A percentile compares a stretch with the other conserved stretches of the same genome.
Evolutionary conservation across 2,888 invertebrate genomes (phyloP).

Genomic region (Cacoxenus indagator): DNA sequence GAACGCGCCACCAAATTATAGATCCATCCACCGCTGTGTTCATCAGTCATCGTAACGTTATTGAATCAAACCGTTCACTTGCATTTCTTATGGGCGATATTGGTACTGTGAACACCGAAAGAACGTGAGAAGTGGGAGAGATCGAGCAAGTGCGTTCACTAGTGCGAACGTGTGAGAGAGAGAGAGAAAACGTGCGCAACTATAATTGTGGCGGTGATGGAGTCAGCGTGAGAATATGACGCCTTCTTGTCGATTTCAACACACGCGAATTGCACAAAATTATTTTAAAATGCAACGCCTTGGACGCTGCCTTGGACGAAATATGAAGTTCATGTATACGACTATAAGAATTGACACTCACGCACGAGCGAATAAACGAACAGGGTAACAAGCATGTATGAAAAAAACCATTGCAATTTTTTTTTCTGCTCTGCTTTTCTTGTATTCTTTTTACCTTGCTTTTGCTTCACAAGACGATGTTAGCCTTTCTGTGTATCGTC

Average conservation of each 20-base stretch:
- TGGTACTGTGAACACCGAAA: no score
- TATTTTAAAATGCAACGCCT: slow-evolving; percentile 1
- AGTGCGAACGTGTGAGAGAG: no score
- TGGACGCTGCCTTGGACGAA: slow-evolving; percentile 13
- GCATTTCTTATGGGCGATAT: no score
- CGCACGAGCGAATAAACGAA: neutral
- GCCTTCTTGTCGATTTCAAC: neutral
- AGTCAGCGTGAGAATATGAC: slow-evolving; percentile 1
- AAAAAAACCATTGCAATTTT: slow-evolving; percentile 12
- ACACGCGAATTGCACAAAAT: slow-evolving; percentile 2
- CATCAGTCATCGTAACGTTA: no score
- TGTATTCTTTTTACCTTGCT: slow-evolving; percentile 36
- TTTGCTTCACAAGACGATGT: neutral
- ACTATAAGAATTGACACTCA: neutral
- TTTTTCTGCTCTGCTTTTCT: neutral
- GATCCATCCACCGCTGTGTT: no score
- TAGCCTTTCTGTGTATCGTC: slow-evolving; percentile 23
- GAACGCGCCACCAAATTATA: no score
- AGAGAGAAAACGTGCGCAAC: no score
- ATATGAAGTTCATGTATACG: slow-evolving; percentile 29
- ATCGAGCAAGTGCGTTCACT: no score
- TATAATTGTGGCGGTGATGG: neutral
- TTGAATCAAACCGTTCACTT: no score
- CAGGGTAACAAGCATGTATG: neutral
- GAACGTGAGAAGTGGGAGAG: no score